Conservation (phyloP, 2,797 vertebrate genomes). For the Sebastes cheni region DNA sequence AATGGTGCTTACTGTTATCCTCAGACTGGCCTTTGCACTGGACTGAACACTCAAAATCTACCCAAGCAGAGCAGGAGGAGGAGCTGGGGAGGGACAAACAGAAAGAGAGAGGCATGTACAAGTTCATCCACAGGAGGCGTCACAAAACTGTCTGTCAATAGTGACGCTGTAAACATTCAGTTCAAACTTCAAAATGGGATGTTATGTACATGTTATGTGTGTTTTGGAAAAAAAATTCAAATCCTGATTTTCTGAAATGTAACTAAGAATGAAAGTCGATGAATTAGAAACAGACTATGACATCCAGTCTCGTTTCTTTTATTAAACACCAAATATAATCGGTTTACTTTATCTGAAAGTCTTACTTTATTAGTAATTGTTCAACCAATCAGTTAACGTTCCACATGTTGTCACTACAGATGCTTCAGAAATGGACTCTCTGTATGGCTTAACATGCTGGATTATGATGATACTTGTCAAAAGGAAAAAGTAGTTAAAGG, state of each 20-base stretch:
- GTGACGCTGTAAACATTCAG: not conserved
- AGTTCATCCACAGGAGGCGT: not conserved
- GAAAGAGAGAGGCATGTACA: not conserved
- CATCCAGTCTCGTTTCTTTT: not conserved
- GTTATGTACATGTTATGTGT: not conserved
- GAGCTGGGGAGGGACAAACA: not conserved
- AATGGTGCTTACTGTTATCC: slow-evolving; percentile 25
- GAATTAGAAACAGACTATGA: not conserved
- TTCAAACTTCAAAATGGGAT: no score
- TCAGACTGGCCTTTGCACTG: slow-evolving; percentile 71
- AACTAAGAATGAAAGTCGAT: not conserved
- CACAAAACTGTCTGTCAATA: not conserved
- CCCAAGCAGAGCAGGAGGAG: slow-evolving; percentile 40
- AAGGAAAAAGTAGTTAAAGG: not conserved
- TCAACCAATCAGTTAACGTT: not conserved
- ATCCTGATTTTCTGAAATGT: not conserved
- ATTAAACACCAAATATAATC: not conserved
- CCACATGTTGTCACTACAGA: not conserved
- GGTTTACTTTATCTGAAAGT: not conserved
- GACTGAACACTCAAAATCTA: slow-evolving; percentile 32
- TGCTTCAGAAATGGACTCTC: not conserved
- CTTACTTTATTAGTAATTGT: not conserved
- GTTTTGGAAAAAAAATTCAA: not conserved
- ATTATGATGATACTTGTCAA: not conserved
- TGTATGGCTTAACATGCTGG: not conserved